Evolutionary conservation across 2,797 vertebrate species (phyloP).

Genomic region (Tragelaphus eurycerus): DNA sequence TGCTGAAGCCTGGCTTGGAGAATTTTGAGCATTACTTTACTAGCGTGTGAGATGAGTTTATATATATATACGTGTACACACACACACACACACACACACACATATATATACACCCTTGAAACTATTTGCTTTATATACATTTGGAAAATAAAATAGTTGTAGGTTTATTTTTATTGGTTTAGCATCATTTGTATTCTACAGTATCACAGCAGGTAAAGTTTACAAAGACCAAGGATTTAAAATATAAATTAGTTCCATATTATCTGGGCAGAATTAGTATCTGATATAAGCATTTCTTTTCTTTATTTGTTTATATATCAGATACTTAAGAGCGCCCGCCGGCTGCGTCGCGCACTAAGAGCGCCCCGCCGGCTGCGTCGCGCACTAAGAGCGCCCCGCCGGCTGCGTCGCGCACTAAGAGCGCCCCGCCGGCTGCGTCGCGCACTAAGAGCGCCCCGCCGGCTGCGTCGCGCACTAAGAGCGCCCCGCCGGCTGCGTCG

Average conservation of each 20-base stretch:
- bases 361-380: no score
- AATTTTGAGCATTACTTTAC: no score
- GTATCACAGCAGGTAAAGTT: not conserved
- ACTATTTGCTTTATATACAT: not conserved
- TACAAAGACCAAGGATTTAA: not conserved
- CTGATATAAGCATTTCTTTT: not conserved
- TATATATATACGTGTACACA: not conserved
- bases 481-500: no score
- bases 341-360: no score
- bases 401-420: no score
- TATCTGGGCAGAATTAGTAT: not conserved
- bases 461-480: no score
- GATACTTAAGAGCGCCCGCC: no score
- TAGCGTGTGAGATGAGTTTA: no score
- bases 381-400: no score
- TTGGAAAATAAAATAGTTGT: not conserved
- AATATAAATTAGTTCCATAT: not conserved
- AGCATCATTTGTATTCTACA: not conserved
- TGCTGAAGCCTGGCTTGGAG: no score
- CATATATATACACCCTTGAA: not conserved
- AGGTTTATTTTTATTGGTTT: conserved; percentile 10
- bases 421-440: no score
- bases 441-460: no score
- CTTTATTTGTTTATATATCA: not conserved
- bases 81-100: not conserved